These are phyloP conservation scores for Charina bottae DNA, from an alignment of 2,113 vertebrate genomes.

Conservation along the genomic window DNA sequence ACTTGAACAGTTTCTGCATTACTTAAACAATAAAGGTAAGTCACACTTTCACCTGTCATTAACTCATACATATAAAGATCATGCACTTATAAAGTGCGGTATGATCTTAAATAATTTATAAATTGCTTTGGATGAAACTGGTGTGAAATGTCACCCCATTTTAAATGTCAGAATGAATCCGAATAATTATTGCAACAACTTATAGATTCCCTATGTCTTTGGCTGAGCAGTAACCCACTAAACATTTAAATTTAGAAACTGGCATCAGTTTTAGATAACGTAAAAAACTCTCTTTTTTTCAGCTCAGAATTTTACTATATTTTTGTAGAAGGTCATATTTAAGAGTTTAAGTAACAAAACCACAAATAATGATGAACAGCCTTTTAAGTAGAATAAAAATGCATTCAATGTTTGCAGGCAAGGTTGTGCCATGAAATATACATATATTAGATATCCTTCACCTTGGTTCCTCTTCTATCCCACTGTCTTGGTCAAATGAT, in stretches of 20 bases:
- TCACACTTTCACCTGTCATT: background rate
- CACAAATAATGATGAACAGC: background rate
- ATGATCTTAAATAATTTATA: background rate
- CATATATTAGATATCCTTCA: background rate
- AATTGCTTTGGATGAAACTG: background rate
- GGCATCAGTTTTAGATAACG: background rate
- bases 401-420: background rate
- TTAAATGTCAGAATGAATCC: background rate
- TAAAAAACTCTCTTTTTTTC: background rate
- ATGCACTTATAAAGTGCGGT: background rate
- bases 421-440: background rate
- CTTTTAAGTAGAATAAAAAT: background rate
- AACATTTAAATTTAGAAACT: conserved; percentile 1
- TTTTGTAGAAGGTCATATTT: background rate
- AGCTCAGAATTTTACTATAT: background rate
- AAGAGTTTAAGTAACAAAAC: background rate
- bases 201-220: background rate
- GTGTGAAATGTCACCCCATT: background rate
- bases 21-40: background rate
- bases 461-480: background rate
- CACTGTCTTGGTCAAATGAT: background rate
- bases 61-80: background rate
- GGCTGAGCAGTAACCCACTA: background rate
- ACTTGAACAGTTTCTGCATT: background rate
- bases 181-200: background rate